These are phyloP conservation scores for Morus bassanus DNA, from an alignment of 2,797 vertebrate species.

Conservation along the genomic window DNA sequence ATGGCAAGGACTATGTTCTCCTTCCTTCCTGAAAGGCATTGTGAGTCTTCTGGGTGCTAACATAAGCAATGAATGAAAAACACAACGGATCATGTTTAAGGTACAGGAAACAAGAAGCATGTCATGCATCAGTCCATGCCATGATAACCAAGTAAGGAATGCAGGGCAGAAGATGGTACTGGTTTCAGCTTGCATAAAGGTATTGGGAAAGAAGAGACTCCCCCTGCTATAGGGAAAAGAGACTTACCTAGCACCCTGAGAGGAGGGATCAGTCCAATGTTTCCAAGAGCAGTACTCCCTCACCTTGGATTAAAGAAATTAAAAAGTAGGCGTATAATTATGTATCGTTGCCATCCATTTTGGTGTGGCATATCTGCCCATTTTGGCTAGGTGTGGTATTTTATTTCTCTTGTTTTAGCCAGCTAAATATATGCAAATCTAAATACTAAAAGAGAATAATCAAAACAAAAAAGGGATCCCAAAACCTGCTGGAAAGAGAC, in stretches of 20 bases:
- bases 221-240: background rate
- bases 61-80: background rate
- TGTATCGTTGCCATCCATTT: background rate
- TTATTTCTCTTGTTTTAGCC: background rate
- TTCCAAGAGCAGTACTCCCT: background rate
- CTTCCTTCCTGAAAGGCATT: background rate
- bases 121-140: rapidly evolving
- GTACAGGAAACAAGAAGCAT: background rate
- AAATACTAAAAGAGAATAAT: background rate
- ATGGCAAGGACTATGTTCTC: background rate
- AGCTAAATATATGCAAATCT: background rate
- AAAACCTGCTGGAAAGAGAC: background rate
- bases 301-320: background rate
- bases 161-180: background rate
- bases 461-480: background rate
- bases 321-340: background rate
- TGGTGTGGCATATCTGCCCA: background rate
- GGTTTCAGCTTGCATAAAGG: background rate
- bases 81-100: background rate
- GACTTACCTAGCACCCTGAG: background rate
- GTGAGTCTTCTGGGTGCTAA: background rate
- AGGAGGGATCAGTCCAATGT: background rate
- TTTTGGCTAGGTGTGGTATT: background rate
- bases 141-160: background rate
- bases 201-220: background rate